These are phyloP conservation scores for Leptinotarsa juncta DNA, from an alignment of 2,888 invertebrate species.

Conservation along the genomic window DNA sequence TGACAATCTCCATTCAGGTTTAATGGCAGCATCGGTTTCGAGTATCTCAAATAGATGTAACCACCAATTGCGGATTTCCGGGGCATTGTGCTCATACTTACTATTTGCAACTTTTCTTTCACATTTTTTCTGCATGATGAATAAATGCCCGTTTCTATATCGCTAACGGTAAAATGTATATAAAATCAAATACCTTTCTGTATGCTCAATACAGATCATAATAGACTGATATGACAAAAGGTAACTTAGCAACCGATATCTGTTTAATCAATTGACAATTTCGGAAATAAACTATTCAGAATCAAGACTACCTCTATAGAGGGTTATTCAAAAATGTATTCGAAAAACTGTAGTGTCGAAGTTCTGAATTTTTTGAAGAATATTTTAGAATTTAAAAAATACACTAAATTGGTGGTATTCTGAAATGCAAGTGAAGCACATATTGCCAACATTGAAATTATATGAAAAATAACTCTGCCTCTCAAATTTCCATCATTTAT, in stretches of 20 bases:
- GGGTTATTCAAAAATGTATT: no score
- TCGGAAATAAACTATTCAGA: no score
- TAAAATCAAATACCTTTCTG: not conserved
- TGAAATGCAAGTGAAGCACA: no score
- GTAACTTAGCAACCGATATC: slow-evolving; percentile 25
- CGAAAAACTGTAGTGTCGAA: no score
- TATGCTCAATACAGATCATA: not conserved
- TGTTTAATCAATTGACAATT: slow-evolving; percentile 7
- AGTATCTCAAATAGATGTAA: slow-evolving; percentile 53
- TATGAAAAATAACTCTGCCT: no score
- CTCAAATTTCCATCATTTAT: no score
- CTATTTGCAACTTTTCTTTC: slow-evolving; percentile 35
- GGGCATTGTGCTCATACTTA: slow-evolving; percentile 48
- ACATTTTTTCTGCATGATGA: slow-evolving; percentile 35
- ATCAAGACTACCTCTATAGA: no score
- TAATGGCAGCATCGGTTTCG: slow-evolving; percentile 55
- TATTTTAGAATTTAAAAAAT: no score
- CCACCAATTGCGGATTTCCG: slow-evolving; percentile 58
- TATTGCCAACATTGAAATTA: no score
- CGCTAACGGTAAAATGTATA: not conserved
- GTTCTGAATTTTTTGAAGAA: no score
- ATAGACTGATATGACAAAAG: not conserved
- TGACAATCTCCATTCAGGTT: slow-evolving; percentile 44
- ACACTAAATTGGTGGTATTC: no score
- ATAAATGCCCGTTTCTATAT: not conserved